These are phyloP conservation scores for Diadema setosum DNA, from an alignment of 35 echinoderm and acorn worm genomes.

Conservation along the genomic window DNA sequence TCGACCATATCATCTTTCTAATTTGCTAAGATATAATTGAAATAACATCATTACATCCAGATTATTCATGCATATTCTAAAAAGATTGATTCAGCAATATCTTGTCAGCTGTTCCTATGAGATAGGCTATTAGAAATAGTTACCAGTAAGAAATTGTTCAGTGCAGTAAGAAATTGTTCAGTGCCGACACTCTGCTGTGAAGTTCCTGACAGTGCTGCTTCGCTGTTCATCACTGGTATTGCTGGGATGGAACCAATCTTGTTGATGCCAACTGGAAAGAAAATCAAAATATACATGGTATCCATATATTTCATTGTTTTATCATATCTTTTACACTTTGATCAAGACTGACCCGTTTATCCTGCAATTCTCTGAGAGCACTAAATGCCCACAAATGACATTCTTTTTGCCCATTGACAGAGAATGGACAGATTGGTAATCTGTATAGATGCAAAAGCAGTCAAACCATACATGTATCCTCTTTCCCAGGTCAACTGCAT, in stretches of 20 bases:
- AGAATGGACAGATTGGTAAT: too few relatives aligned
- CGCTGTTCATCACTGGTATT: not conserved
- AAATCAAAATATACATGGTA: too few relatives aligned
- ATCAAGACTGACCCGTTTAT: not conserved
- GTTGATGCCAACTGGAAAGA: not conserved
- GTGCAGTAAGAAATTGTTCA: not conserved
- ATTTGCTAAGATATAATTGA: not conserved
- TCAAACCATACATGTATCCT: too few relatives aligned
- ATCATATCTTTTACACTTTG: not conserved
- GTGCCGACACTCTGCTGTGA: not conserved
- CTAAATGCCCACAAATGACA: too few relatives aligned
- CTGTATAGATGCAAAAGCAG: too few relatives aligned
- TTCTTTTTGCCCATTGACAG: too few relatives aligned
- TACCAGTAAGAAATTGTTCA: too few relatives aligned
- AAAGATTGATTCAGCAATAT: too few relatives aligned
- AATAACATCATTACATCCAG: not conserved
- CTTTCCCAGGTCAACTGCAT: too few relatives aligned
- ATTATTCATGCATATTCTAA: not conserved
- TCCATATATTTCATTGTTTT: not conserved
- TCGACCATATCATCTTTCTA: not conserved
- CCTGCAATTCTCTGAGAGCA: not conserved
- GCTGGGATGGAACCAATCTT: not conserved
- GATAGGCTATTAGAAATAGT: not conserved
- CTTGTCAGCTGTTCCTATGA: too few relatives aligned
- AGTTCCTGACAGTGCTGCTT: not conserved